phyloP scores from a whole-genome alignment of 37 sponge, comb jelly and placozoan species.

The Halichondria panicea region DNA sequence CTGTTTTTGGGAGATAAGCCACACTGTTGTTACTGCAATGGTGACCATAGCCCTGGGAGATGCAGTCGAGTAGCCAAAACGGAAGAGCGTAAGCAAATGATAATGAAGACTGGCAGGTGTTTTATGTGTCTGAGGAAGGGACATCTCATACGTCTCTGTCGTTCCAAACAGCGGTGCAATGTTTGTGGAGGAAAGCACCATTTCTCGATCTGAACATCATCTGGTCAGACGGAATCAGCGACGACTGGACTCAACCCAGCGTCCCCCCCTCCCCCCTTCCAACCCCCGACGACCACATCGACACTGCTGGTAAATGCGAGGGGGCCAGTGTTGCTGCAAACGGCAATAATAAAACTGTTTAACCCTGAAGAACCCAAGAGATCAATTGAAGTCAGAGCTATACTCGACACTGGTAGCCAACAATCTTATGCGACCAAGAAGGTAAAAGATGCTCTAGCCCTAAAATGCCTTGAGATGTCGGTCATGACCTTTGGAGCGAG shows the following conservation, averaged over 20 bases:
- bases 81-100: neutral
- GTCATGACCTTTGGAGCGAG: constrained; percentile 14
- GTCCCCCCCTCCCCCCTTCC: neutral
- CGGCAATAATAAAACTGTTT: neutral
- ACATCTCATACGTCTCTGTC: constrained; percentile 21
- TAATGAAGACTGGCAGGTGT: neutral
- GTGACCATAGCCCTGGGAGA: neutral
- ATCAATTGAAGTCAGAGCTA: neutral
- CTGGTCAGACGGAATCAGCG: neutral
- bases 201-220: constrained; percentile 7
- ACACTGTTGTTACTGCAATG: neutral
- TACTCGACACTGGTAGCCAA: constrained; percentile 48
- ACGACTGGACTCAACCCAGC: neutral
- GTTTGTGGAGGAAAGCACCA: constrained; percentile 25
- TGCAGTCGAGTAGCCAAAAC: neutral
- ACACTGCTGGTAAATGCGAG: constrained; percentile 9
- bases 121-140: constrained; percentile 24
- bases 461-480: neutral
- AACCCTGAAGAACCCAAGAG: constrained; percentile 2
- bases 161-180: constrained; percentile 4
- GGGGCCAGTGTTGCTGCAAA: constrained; percentile 23
- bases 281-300: constrained; percentile 6
- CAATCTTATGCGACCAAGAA: constrained; percentile 14
- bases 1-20: neutral
- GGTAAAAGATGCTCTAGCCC: neutral